Evolutionary conservation across 2,113 vertebrate genomes (phyloP).

Genomic region (Dolichotis patagonum): DNA sequence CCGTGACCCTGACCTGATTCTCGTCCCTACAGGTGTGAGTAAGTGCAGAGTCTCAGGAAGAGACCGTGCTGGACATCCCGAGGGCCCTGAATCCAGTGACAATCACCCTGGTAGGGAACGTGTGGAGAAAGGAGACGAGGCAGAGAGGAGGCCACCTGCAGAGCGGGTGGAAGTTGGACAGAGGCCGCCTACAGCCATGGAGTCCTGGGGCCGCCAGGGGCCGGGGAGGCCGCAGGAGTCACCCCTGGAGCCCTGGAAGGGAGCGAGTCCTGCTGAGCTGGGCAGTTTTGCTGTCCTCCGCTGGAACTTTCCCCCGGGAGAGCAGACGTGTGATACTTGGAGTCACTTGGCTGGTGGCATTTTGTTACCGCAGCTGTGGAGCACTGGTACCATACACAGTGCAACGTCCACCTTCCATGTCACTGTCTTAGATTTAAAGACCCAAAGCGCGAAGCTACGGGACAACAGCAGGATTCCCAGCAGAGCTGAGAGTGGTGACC

Average conservation of each 20-base stretch:
- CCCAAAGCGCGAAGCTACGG: fast-evolving
- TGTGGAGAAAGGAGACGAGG: neutral
- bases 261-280: fast-evolving
- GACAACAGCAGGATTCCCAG: neutral
- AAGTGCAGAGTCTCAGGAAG: neutral
- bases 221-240: too few relatives aligned
- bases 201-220: neutral
- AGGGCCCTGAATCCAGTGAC: fast-evolving
- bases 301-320: fast-evolving
- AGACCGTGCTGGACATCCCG: fast-evolving
- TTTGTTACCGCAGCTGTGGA: neutral
- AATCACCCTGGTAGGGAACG: fast-evolving
- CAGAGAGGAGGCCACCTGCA: neutral
- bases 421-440: neutral
- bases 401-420: fast-evolving
- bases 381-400: too few relatives aligned
- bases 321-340: fast-evolving
- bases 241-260: fast-evolving
- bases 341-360: fast-evolving
- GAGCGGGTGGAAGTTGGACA: neutral
- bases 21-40: neutral
- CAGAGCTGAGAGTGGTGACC: fast-evolving
- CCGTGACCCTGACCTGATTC: too few relatives aligned
- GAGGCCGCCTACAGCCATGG: neutral
- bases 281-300: fast-evolving